These are phyloP conservation scores for Orius insidiosus DNA, from an alignment of 1,140 invertebrate species.

Conservation along the genomic window DNA sequence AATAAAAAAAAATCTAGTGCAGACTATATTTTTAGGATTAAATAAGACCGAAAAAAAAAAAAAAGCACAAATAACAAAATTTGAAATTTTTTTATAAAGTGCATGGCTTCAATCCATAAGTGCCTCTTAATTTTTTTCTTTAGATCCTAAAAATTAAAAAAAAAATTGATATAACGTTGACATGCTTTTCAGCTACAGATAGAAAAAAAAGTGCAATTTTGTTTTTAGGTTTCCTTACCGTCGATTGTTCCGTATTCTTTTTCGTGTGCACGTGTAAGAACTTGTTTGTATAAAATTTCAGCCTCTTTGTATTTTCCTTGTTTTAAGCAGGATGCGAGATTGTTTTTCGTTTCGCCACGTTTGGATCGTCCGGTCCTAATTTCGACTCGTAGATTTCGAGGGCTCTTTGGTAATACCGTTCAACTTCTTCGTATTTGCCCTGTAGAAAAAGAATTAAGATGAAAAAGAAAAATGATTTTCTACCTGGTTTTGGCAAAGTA, in stretches of 20 bases:
- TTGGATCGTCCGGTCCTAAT: slow-evolving; percentile 92
- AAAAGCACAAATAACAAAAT: background rate
- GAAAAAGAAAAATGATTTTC: background rate
- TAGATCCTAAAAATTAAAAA: background rate
- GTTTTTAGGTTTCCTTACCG: slow-evolving; percentile 36
- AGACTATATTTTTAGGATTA: too few species aligned
- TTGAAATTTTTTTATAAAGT: background rate
- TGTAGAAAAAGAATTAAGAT: slow-evolving; percentile 19
- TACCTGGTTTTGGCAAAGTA: slow-evolving; percentile 93
- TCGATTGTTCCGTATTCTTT: slow-evolving; percentile 92
- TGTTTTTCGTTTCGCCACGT: slow-evolving; percentile 99
- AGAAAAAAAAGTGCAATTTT: background rate
- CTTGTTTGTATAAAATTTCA: slow-evolving; percentile 95
- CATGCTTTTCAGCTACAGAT: too few species aligned
- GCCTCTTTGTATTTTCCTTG: slow-evolving; percentile 99
- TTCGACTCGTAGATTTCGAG: slow-evolving; percentile 96
- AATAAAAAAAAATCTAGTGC: too few species aligned
- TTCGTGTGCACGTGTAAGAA: slow-evolving; percentile 92
- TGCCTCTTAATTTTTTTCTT: background rate
- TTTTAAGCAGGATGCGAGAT: slow-evolving; percentile 96
- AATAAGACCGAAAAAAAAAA: too few species aligned
- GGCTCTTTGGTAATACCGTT: slow-evolving; percentile 95
- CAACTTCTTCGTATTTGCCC: slow-evolving; percentile 50
- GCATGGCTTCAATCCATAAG: background rate
- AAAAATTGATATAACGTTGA: background rate